Evolutionary conservation across 2,888 invertebrate species (phyloP), one percentile per base, ranked within the genome.

Genomic region (Tenthredo mesomela): DNA sequence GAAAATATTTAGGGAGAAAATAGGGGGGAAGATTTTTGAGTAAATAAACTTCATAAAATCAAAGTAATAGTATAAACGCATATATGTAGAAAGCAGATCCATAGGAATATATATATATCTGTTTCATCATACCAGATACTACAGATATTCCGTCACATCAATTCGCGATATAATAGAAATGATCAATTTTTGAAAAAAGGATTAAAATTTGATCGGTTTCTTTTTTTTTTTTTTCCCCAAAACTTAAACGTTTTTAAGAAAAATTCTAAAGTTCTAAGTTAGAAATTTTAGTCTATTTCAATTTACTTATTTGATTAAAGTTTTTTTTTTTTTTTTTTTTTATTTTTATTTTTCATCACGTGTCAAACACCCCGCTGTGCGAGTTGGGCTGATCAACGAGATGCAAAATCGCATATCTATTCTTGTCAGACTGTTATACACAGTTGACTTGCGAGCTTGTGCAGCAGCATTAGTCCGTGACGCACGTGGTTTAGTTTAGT

Each of bases 401-500:
- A 67, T 67, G 67, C 67, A 67, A 67, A 33, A 67, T 25, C 33
- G 67, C 67, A 10, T 4, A 33, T 67, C 67, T 67, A 67, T 67
- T 67, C 33, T 33, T 5, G 67, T 12, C 33, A 67, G 67, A 15
- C 67, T 67, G 33, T 67, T 67, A 67, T 54, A 54, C 54, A 54
- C 80, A 37, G 12, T 10, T 61, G 80, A 80, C 61, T 80, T 80
- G 80, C 61, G 80, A 80, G 58, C 0, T 40, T 61, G 33, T 33
- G 67, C 67, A 67, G 80, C 75, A 40, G 75, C 61, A 61, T 58
- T 37, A 21, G 80, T 50, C 58, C 21, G 80, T 80, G 80, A 80
- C 80, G 80, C 80, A 80, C 80, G 80, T 80, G 80, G 80, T 80
- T 80, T 43, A 25, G 80, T 80, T 80, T 43, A 25, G 80, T 80